Conservation (phyloP, 2,888 invertebrate species). For the Villa cingulata region DNA sequence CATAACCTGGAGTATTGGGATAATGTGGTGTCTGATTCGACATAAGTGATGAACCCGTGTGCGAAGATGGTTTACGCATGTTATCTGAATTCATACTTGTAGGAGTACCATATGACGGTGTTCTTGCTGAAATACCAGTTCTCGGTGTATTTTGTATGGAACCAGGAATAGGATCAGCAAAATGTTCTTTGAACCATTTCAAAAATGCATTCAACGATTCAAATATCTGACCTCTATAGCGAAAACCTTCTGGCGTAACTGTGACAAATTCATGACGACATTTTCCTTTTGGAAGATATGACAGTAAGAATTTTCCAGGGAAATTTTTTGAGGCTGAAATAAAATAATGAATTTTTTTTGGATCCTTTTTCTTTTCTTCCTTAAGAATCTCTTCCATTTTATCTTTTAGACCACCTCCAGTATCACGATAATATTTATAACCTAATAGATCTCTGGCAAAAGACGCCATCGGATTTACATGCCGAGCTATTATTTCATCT, state of each 20-base stretch:
- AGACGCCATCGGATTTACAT: constrained; percentile 93
- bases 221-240: constrained; percentile 80
- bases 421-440: constrained; percentile 79
- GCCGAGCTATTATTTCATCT: constrained; percentile 95
- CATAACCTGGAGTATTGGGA: constrained; percentile 58
- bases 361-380: constrained; percentile 78
- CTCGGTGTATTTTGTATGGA: constrained; percentile 59
- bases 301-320: constrained; percentile 86
- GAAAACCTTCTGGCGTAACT: constrained; percentile 82
- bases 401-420: constrained; percentile 65
- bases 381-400: constrained; percentile 76
- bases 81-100: constrained; percentile 49
- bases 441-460: constrained; percentile 79
- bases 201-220: constrained; percentile 57
- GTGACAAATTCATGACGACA: constrained; percentile 86
- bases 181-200: constrained; percentile 98
- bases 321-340: constrained; percentile 71
- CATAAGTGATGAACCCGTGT: constrained; percentile 59
- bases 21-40: constrained; percentile 55
- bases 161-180: constrained; percentile 73
- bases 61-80: constrained; percentile 57
- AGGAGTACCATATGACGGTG: constrained; percentile 23
- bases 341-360: constrained; percentile 79
- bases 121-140: constrained; percentile 31
- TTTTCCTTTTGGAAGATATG: constrained; percentile 77